Conservation (phyloP, 2,113 vertebrate species). For the Arvicanthis niloticus region DNA sequence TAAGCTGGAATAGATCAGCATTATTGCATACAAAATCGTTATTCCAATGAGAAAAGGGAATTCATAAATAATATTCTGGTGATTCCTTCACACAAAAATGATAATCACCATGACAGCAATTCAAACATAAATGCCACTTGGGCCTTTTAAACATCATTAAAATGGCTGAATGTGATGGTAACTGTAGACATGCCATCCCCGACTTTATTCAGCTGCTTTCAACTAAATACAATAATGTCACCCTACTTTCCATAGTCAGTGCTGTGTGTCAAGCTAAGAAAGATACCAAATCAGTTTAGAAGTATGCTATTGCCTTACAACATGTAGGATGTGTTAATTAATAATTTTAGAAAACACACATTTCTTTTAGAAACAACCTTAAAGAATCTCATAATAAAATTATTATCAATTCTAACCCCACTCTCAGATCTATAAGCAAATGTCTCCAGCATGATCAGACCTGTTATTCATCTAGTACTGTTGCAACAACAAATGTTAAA, state of each 20-base stretch:
- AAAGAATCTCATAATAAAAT: not conserved
- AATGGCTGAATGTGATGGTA: not conserved
- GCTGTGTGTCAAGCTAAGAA: not conserved
- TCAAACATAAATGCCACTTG: not conserved
- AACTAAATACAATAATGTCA: not conserved
- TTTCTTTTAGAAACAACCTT: not conserved
- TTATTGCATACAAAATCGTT: not conserved
- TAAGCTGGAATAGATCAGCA: not conserved
- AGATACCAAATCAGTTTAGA: not conserved
- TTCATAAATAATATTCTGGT: not conserved
- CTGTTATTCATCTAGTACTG: not conserved
- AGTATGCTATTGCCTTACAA: not conserved
- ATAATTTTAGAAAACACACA: not conserved
- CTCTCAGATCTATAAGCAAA: not conserved
- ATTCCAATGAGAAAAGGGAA: not conserved
- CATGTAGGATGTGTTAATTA: not conserved
- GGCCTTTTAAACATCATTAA: not conserved
- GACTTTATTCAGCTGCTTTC: not conserved
- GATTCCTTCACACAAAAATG: not conserved
- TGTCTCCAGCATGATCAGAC: fast-evolving
- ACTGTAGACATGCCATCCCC: not conserved
- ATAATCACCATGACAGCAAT: not conserved
- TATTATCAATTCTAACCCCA: not conserved
- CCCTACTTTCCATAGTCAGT: not conserved
- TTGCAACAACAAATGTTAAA: not conserved